A percentile compares a stretch with the other conserved stretches of the same genome.
Conservation (phyloP, 2,888 invertebrate genomes). For the Nymphalis polychloros region DNA sequence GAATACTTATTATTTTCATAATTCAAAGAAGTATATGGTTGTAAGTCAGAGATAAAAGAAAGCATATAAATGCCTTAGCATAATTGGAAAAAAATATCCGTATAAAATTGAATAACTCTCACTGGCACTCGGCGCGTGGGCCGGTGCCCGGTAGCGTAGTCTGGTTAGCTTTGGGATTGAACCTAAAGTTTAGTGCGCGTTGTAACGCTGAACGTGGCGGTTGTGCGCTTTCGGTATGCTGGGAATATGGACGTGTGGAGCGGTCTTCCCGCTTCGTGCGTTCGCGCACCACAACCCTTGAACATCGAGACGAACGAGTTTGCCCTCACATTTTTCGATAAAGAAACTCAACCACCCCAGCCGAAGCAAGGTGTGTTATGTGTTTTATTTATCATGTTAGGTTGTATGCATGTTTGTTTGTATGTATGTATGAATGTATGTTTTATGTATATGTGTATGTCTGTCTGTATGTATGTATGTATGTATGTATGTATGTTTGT, state of each 20-base stretch:
- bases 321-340: constrained; percentile 90
- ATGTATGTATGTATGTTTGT: not conserved
- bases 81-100: constrained; percentile 36
- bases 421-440: not conserved
- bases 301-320: constrained; percentile 90
- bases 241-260: constrained; percentile 88
- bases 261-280: constrained; percentile 84
- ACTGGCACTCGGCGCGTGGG: constrained; percentile 51
- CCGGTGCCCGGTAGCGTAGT: constrained; percentile 39
- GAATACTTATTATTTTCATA: too few species aligned
- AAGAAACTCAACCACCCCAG: constrained; percentile 76
- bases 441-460: not conserved
- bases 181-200: constrained; percentile 65
- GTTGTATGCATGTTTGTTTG: not conserved
- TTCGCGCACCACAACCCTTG: constrained; percentile 82
- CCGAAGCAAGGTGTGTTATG: constrained; percentile 63
- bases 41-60: too few species aligned
- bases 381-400: constrained; percentile 9
- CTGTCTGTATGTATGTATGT: not conserved
- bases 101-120: constrained; percentile 52
- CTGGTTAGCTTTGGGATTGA: constrained; percentile 4
- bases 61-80: constrained; percentile 1
- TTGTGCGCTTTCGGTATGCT: constrained; percentile 63
- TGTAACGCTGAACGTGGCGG: constrained; percentile 71
- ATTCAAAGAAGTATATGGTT: too few species aligned